phyloP scores from a whole-genome alignment of 1,140 invertebrate genomes.

The Spodoptera litura region DNA sequence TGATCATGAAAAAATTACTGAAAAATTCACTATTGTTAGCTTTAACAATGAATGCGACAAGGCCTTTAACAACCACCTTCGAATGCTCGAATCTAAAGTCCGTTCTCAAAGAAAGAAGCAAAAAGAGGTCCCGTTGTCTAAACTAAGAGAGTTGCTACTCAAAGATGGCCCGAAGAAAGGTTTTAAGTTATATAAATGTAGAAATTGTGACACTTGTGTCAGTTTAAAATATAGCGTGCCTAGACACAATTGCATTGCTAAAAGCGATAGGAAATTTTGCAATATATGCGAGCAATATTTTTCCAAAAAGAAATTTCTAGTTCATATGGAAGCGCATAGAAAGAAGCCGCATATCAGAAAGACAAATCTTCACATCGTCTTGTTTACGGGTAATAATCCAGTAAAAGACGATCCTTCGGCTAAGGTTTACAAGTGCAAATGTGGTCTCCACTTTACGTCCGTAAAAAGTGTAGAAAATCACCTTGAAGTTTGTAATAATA shows the following conservation, averaged over 20 bases:
- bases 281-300: slow-evolving; percentile 4
- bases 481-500: slow-evolving; percentile 8
- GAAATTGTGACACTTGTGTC: neutral
- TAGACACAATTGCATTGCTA: neutral
- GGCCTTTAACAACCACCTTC: neutral
- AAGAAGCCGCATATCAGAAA: neutral
- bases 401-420: neutral
- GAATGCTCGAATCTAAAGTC: neutral
- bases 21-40: neutral
- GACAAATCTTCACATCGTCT: neutral
- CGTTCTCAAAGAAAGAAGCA: neutral
- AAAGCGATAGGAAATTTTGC: neutral
- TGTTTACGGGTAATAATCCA: neutral
- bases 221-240: neutral
- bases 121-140: neutral
- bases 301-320: neutral
- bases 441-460: slow-evolving; percentile 51
- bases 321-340: neutral
- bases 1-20: neutral
- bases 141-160: neutral
- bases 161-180: neutral
- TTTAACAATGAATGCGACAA: slow-evolving; percentile 1
- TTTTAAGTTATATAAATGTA: slow-evolving; percentile 14
- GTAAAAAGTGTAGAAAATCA: slow-evolving; percentile 47
- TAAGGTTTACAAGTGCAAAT: slow-evolving; percentile 47